Evolutionary conservation across 2,797 vertebrate species (phyloP), one percentile per base, ranked within the genome.

Genomic region (Oreortyx pictus): DNA sequence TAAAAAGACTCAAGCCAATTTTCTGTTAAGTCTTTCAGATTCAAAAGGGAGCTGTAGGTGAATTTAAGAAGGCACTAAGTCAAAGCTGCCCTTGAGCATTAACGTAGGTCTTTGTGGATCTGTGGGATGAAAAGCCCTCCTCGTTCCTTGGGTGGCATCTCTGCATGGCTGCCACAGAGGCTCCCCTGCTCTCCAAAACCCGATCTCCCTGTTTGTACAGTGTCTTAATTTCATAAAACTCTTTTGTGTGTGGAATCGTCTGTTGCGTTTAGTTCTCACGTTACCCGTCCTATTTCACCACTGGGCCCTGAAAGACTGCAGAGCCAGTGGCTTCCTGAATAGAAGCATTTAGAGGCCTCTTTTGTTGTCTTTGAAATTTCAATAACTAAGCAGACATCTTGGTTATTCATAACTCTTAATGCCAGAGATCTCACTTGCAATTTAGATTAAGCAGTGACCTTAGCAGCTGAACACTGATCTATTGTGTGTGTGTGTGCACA

Each of bases 401-500:
- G 81, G 6, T 86, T 77, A 88, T 93, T 91, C 88, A 80, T 88
- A 94, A 87, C 76, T 90, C 59, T 22, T 93, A 79, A 65, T 81
- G 79, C 75, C 80, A 41, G 81, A 82, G 83, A 90, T 86, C 87
- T 90, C 90, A 17, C 92, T 92, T 72, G 88, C 79, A 82, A 86
- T 92, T 88, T 90, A 89, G 92, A 93, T 93, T 66, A 88, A 80
- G 82, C 78, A 35, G 82, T 82, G 92, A 81, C 90, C 50, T 44
- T 79, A 64, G 73, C 46, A 93, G 81, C 86, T 18, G 2, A 41
- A 5, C 23, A n/a, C 61, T 29, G 46, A 80, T 41, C 78, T 14
- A 3, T 37, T 18, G 18, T 11, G 60, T 29, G 18, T 11, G 60
- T 29, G 39, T 14, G 27, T 31, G 60, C 8, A 15, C 4, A 10